A percentile compares a stretch with the other conserved stretches of the same genome.
These are phyloP conservation scores for Pantherophis vulpinus DNA, from an alignment of 2,797 vertebrate genomes.

Conservation along the genomic window DNA sequence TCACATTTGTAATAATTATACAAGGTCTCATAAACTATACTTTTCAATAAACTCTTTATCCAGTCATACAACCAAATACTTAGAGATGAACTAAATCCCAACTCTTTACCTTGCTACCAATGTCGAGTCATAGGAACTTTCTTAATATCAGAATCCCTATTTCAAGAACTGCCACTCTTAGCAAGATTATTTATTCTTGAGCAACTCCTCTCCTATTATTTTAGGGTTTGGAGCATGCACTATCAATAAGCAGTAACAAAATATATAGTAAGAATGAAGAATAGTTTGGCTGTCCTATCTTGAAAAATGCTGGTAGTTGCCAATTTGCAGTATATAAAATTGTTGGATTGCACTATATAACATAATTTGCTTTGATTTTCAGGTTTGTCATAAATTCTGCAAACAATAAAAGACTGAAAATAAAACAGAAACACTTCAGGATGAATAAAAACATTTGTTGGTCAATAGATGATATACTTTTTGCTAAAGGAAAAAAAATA, in stretches of 20 bases:
- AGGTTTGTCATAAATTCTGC: background rate
- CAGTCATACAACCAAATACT: background rate
- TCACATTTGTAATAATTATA: background rate
- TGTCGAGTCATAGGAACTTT: background rate
- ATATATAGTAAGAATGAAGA: background rate
- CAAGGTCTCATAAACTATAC: background rate
- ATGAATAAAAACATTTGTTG: background rate
- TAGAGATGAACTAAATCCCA: background rate
- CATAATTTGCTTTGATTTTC: background rate
- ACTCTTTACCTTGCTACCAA: background rate
- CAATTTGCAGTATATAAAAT: background rate
- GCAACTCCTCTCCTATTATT: background rate
- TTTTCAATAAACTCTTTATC: background rate
- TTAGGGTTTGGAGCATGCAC: background rate
- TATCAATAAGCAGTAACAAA: background rate
- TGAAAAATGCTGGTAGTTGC: background rate
- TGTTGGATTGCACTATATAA: background rate
- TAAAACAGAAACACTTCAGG: background rate
- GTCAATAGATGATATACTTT: slow-evolving; percentile 1
- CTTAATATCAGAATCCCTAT: background rate
- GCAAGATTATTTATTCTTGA: background rate
- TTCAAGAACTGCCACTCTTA: background rate
- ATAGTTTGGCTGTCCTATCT: background rate
- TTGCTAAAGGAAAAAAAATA: slow-evolving; percentile 26
- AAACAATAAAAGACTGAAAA: background rate